phyloP scores from a whole-genome alignment of 2,113 vertebrate genomes.

The human region DNA sequence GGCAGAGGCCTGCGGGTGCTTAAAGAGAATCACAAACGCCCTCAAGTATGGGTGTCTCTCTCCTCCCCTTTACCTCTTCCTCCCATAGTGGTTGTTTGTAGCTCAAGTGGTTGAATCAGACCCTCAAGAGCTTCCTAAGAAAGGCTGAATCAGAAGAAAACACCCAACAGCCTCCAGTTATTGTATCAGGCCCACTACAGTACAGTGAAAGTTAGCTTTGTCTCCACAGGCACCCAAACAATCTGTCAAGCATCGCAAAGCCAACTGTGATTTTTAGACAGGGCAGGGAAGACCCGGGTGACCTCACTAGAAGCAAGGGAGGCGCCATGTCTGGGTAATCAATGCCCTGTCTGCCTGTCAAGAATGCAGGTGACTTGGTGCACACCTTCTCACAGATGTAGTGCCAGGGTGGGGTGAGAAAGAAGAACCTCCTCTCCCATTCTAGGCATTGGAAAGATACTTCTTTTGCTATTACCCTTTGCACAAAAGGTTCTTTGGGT shows the following conservation, averaged over 20 bases:
- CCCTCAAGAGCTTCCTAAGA: neutral
- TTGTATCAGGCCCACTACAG: neutral
- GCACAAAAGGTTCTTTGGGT: neutral
- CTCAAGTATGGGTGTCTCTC: neutral
- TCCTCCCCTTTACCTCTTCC: neutral
- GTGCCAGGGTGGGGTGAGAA: neutral
- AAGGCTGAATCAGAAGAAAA: slow-evolving; percentile 57
- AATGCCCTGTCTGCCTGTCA: neutral
- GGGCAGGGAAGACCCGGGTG: neutral
- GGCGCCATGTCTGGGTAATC: neutral
- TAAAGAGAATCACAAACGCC: neutral
- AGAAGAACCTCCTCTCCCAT: neutral
- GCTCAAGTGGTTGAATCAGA: slow-evolving; percentile 68
- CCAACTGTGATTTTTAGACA: neutral
- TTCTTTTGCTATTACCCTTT: neutral
- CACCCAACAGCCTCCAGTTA: neutral
- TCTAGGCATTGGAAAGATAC: neutral
- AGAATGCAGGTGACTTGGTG: neutral
- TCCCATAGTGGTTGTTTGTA: neutral
- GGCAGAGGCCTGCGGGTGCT: neutral
- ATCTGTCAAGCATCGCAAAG: neutral
- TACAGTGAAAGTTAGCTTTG: neutral
- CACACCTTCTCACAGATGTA: slow-evolving; percentile 16
- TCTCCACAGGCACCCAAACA: neutral
- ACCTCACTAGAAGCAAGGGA: neutral